These are phyloP conservation scores for Dreissena polymorpha DNA, from an alignment of 1,140 invertebrate genomes.

Conservation along the genomic window DNA sequence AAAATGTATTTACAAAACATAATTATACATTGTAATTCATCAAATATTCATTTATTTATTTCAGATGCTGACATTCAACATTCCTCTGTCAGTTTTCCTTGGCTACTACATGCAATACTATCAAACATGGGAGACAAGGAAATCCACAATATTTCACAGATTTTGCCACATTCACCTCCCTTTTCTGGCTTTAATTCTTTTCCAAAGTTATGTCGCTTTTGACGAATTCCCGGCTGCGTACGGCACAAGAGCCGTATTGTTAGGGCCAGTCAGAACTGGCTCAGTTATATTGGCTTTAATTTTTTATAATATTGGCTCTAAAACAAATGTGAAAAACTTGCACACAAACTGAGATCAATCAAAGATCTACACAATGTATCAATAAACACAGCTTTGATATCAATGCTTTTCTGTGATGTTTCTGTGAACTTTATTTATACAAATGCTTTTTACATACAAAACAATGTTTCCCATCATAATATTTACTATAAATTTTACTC, in stretches of 20 bases:
- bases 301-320: slow-evolving; percentile 27
- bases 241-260: slow-evolving; percentile 87
- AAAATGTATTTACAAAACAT: too few species aligned
- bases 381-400: not conserved
- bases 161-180: slow-evolving; percentile 60
- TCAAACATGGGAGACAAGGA: slow-evolving; percentile 11
- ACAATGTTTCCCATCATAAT: too few species aligned
- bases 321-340: slow-evolving; percentile 27
- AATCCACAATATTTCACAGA: slow-evolving; percentile 39
- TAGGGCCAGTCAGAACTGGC: slow-evolving; percentile 91
- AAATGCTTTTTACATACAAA: too few species aligned
- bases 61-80: slow-evolving; percentile 85
- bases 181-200: slow-evolving; percentile 83
- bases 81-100: slow-evolving; percentile 86
- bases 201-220: slow-evolving; percentile 88
- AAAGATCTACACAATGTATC: not conserved
- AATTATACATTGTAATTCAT: too few species aligned
- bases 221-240: slow-evolving; percentile 89
- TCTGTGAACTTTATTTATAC: too few species aligned
- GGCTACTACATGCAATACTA: slow-evolving; percentile 82
- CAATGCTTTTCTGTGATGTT: not conserved
- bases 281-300: slow-evolving; percentile 85
- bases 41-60: too few species aligned
- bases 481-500: too few species aligned
- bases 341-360: not conserved